Conservation (phyloP, 2,888 invertebrate species). For the Copidosoma aretas region DNA sequence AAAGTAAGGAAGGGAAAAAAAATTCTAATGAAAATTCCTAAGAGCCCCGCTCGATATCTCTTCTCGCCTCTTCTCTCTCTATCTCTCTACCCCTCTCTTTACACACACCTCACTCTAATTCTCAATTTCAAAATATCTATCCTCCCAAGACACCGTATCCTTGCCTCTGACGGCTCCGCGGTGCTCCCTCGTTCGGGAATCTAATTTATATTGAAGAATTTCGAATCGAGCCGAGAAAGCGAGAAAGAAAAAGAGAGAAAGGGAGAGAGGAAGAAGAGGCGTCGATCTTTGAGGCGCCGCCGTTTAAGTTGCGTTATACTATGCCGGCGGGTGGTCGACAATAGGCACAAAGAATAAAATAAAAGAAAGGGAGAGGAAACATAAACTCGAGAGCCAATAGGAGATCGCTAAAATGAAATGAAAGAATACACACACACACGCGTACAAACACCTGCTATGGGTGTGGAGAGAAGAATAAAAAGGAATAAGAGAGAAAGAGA, state of each 20-base stretch:
- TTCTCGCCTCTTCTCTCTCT: background rate
- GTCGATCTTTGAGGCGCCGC: slow-evolving; percentile 63
- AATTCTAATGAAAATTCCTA: slow-evolving; percentile 31
- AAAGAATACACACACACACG: slow-evolving; percentile 38
- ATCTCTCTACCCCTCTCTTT: slow-evolving; percentile 35
- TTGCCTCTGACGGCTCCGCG: slow-evolving; percentile 16
- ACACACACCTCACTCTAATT: slow-evolving; percentile 38
- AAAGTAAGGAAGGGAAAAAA: background rate
- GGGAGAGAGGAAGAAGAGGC: slow-evolving; percentile 48
- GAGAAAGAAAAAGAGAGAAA: slow-evolving; percentile 43
- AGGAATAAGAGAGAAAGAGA: background rate
- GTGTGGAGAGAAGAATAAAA: slow-evolving; percentile 10
- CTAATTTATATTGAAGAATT: slow-evolving; percentile 62
- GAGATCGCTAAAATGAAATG: slow-evolving; percentile 29
- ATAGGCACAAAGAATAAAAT: slow-evolving; percentile 55
- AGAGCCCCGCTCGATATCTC: background rate
- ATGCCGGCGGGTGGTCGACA: slow-evolving; percentile 49
- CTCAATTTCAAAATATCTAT: slow-evolving; percentile 30
- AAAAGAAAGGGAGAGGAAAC: slow-evolving; percentile 38
- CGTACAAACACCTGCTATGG: slow-evolving; percentile 23
- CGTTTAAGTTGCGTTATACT: slow-evolving; percentile 59
- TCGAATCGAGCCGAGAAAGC: slow-evolving; percentile 38
- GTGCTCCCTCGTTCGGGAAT: slow-evolving; percentile 54
- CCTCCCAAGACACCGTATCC: slow-evolving; percentile 7
- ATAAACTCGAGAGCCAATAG: slow-evolving; percentile 8